Percentiles rank a stretch among this genome's conserved stretches.
Evolutionary conservation across 1,140 invertebrate genomes (phyloP).

Genomic region (Trachelipus rathkii): DNA sequence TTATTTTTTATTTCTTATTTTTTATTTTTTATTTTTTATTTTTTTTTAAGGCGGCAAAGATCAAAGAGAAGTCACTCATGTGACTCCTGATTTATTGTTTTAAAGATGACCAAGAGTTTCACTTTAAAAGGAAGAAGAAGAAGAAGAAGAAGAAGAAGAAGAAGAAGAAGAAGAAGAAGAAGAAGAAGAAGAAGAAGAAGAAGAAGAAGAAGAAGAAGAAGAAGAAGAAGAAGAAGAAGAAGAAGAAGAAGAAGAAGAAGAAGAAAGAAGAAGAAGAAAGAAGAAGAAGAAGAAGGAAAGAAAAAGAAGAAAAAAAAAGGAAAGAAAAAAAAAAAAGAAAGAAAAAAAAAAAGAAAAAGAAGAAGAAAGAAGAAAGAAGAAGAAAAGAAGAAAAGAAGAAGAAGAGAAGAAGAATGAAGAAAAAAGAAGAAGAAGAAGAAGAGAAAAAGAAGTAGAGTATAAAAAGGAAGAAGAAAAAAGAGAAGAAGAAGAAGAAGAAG

Average conservation of each 20-base stretch:
- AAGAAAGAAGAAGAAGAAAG: conserved; percentile 10
- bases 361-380: no score
- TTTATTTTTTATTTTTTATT: no score
- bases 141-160: conserved; percentile 10
- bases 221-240: neutral
- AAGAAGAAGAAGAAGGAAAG: conserved; percentile 9
- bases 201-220: neutral
- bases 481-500: neutral
- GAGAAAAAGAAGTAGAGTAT: no score
- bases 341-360: no score
- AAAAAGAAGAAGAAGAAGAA: conserved; percentile 1
- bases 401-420: no score
- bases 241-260: neutral
- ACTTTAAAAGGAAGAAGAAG: neutral
- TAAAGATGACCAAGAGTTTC: no score
- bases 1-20: no score
- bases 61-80: no score
- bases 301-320: no score
- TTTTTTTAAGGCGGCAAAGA: no score
- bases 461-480: neutral
- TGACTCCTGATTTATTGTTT: no score
- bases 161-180: conserved; percentile 12
- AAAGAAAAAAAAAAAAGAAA: no score
- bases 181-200: neutral
- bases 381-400: conserved; percentile 10